These are phyloP conservation scores for Drosophila suboccidentalis DNA, from an alignment of 2,888 invertebrate genomes.

Conservation along the genomic window DNA sequence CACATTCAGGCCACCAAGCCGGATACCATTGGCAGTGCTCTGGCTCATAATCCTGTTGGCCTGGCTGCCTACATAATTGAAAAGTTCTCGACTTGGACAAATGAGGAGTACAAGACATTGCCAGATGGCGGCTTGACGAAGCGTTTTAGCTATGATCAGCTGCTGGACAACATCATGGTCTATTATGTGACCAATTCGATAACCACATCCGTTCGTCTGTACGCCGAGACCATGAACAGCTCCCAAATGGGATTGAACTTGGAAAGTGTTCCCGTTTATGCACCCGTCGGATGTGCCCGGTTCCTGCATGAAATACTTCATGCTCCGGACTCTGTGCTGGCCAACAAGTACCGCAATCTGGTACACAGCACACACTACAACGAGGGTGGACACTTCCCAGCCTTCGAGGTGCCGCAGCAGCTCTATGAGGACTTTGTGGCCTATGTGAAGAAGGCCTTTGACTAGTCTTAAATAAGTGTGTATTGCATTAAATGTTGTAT, in stretches of 20 bases:
- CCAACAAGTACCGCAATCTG: conserved; percentile 88
- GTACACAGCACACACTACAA: conserved; percentile 89
- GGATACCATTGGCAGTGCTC: conserved; percentile 91
- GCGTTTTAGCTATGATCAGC: conserved; percentile 86
- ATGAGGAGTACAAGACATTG: conserved; percentile 86
- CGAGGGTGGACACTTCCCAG: conserved; percentile 94
- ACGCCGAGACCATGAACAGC: conserved; percentile 87
- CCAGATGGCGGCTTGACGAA: conserved; percentile 89
- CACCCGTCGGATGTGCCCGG: conserved; percentile 91
- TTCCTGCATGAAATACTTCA: conserved; percentile 90
- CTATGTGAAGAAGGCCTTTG: conserved; percentile 86
- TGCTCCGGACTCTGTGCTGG: conserved; percentile 88
- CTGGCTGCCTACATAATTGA: conserved; percentile 96
- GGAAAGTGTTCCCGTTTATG: conserved; percentile 87
- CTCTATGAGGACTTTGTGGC: conserved; percentile 90
- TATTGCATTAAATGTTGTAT: conserved; percentile 15
- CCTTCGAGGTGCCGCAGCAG: conserved; percentile 91
- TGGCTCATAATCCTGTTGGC: conserved; percentile 89
- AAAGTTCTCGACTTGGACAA: conserved; percentile 92
- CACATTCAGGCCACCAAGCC: conserved; percentile 95
- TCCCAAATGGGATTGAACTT: conserved; percentile 63
- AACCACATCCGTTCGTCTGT: conserved; percentile 90
- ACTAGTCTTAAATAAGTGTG: conserved; percentile 16
- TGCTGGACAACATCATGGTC: conserved; percentile 91
- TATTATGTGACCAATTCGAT: conserved; percentile 92